phyloP scores from a whole-genome alignment of 2,797 vertebrate species.

The Rhadinocentrus ornatus region DNA sequence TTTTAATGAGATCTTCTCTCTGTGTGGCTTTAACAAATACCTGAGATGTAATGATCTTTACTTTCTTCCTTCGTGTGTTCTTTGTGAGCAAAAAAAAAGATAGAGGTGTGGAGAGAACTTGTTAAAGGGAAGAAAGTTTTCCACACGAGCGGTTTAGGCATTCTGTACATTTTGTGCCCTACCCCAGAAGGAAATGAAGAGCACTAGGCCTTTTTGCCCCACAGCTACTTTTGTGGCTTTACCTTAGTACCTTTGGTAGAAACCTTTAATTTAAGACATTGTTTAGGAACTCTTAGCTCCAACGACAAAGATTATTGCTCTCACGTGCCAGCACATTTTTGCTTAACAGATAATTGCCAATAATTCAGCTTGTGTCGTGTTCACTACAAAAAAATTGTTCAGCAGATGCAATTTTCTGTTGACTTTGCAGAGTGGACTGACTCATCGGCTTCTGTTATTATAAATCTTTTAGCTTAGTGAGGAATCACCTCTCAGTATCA shows the following conservation, averaged over 20 bases:
- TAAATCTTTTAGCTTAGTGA: neutral
- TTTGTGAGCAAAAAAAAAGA: slow-evolving; percentile 41
- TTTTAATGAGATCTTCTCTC: slow-evolving; percentile 15
- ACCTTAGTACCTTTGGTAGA: slow-evolving; percentile 4
- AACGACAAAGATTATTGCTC: slow-evolving; percentile 12
- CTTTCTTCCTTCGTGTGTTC: slow-evolving; percentile 17
- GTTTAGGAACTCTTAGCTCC: slow-evolving; percentile 4
- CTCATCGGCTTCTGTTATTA: slow-evolving; percentile 1
- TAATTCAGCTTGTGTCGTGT: slow-evolving; percentile 14
- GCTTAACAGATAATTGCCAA: slow-evolving; percentile 9
- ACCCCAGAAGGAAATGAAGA: slow-evolving; percentile 18
- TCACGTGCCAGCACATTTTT: slow-evolving; percentile 14
- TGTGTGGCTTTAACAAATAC: slow-evolving; percentile 32
- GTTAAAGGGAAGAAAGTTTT: slow-evolving; percentile 36
- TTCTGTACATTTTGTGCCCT: slow-evolving; percentile 53
- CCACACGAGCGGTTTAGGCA: slow-evolving; percentile 29
- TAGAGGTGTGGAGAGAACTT: slow-evolving; percentile 52
- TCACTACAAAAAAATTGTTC: slow-evolving; percentile 19
- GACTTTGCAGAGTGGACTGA: slow-evolving; percentile 2
- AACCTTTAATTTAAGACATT: slow-evolving; percentile 3
- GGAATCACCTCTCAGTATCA: slow-evolving; percentile 13
- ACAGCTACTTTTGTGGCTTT: slow-evolving; percentile 17
- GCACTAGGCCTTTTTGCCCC: slow-evolving; percentile 14
- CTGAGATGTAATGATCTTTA: slow-evolving; percentile 48
- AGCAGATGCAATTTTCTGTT: slow-evolving; percentile 28